Percentiles rank a stretch among this genome's conserved stretches.
These are phyloP conservation scores for Epizoanthus scotinus DNA, from an alignment of 92 coral and sea anemone genomes.

Conservation along the genomic window DNA sequence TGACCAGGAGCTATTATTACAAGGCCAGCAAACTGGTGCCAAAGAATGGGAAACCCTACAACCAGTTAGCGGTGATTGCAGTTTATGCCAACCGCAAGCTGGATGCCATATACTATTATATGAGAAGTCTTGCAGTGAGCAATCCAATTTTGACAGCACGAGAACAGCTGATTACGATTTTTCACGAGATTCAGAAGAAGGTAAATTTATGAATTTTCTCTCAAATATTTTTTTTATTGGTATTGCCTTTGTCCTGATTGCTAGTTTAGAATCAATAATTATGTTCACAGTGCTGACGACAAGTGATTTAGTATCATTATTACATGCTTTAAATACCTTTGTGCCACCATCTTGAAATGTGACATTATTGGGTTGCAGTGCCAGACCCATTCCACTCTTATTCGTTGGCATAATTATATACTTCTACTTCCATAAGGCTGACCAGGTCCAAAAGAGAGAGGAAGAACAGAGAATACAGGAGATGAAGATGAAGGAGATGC, in stretches of 20 bases:
- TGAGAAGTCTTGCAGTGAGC: slow-evolving; percentile 85
- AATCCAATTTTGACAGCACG: slow-evolving; percentile 93
- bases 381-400: too few relatives aligned
- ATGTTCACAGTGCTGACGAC: too few relatives aligned
- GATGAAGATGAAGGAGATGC: slow-evolving; percentile 40
- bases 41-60: slow-evolving; percentile 96
- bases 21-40: slow-evolving; percentile 95
- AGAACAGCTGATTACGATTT: slow-evolving; percentile 83
- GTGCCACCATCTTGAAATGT: too few relatives aligned
- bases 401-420: too few relatives aligned
- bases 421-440: slow-evolving; percentile 47
- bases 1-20: slow-evolving; percentile 79
- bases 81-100: slow-evolving; percentile 95
- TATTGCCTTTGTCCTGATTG: too few relatives aligned
- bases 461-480: slow-evolving; percentile 54
- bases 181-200: slow-evolving; percentile 92
- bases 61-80: slow-evolving; percentile 94
- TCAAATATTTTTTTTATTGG: too few relatives aligned
- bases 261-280: too few relatives aligned
- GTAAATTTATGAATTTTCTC: slow-evolving; percentile 39
- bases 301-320: too few relatives aligned
- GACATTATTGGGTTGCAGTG: too few relatives aligned
- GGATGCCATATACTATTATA: slow-evolving; percentile 89
- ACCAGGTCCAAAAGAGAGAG: slow-evolving; percentile 51
- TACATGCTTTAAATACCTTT: too few relatives aligned